Conservation (phyloP, 2,113 vertebrate genomes). For the Rhea pennata region DNA sequence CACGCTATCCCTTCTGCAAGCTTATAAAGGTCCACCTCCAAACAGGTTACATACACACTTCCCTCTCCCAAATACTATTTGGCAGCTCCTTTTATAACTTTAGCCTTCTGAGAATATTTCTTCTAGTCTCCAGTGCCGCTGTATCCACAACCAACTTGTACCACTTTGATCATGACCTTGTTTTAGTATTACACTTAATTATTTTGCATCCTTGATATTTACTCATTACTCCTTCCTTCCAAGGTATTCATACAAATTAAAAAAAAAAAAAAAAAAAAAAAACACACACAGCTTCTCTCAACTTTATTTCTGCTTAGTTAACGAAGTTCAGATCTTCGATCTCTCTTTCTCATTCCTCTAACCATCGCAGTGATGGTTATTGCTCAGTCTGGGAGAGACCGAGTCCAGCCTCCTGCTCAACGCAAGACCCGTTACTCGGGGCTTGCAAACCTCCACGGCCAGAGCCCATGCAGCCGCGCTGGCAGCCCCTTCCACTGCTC, state of each 20-base stretch:
- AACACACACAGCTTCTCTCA: neutral
- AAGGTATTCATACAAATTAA: neutral
- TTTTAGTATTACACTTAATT: neutral
- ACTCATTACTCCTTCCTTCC: neutral
- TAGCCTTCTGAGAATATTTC: neutral
- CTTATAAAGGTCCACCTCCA: neutral
- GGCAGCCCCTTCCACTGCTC: neutral
- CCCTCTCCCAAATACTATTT: neutral
- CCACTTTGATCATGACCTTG: slow-evolving; percentile 46
- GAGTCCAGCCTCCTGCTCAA: too few relatives aligned
- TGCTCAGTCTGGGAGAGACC: neutral
- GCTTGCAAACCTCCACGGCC: neutral
- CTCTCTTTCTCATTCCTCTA: neutral
- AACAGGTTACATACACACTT: too few relatives aligned
- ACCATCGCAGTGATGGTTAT: neutral
- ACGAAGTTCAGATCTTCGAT: neutral
- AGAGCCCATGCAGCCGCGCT: neutral
- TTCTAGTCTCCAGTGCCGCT: neutral
- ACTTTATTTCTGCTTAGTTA: neutral
- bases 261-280: too few relatives aligned
- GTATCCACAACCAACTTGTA: neutral
- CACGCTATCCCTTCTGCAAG: neutral
- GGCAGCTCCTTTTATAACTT: neutral
- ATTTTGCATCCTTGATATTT: slow-evolving; percentile 32
- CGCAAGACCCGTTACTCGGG: neutral